Conservation (phyloP, 2,797 vertebrate species). For the Megalops cyprinoides region DNA sequence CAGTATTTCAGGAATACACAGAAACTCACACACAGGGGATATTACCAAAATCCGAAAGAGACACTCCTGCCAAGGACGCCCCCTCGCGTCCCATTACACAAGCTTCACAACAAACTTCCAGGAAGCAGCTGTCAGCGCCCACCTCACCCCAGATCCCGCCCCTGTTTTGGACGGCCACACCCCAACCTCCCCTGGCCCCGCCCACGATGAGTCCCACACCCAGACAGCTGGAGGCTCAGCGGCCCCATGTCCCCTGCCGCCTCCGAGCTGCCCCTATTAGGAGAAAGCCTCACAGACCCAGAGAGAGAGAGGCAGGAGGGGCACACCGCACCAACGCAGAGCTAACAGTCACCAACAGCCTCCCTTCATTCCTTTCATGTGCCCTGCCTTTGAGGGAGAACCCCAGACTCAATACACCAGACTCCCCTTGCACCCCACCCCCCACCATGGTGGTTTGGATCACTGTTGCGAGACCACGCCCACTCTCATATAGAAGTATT, state of each 20-base stretch:
- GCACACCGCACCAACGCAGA: too few species aligned
- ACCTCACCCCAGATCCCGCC: not conserved
- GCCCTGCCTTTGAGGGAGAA: not conserved
- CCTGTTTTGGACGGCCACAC: too few species aligned
- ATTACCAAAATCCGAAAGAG: not conserved
- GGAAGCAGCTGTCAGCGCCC: not conserved
- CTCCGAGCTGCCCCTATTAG: constrained; percentile 5
- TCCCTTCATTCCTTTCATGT: not conserved
- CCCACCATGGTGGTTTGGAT: too few species aligned
- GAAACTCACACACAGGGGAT: not conserved
- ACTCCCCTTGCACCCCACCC: too few species aligned
- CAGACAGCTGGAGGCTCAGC: constrained; percentile 10
- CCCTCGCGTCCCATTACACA: not conserved
- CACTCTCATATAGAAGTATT: not conserved
- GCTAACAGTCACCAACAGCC: too few species aligned
- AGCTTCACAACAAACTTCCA: not conserved
- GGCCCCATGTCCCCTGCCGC: not conserved
- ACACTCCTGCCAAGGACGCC: not conserved
- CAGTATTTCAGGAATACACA: not conserved
- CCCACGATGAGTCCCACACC: not conserved
- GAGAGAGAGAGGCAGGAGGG: too few species aligned
- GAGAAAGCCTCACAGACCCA: not conserved
- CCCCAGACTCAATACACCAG: too few species aligned
- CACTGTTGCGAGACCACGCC: too few species aligned
- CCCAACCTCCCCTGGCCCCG: not conserved